These are phyloP conservation scores for Drosophila nigricruria DNA, from an alignment of 2,888 invertebrate species.

Conservation along the genomic window DNA sequence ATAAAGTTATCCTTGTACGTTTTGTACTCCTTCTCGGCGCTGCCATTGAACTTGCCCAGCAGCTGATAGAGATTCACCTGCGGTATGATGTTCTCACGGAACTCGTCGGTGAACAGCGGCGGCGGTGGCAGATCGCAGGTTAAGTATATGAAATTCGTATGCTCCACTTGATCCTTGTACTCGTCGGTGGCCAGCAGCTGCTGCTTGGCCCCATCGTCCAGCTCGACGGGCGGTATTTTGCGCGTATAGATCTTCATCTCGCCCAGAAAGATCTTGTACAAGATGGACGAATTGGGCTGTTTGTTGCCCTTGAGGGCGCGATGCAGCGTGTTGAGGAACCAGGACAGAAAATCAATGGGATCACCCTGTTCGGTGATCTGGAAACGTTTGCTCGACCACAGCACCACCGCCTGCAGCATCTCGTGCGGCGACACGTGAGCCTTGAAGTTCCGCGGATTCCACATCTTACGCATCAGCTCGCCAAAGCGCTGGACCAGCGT, in stretches of 20 bases:
- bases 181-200: conserved; percentile 92
- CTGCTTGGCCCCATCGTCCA: conserved; percentile 94
- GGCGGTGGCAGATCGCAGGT: conserved; percentile 99
- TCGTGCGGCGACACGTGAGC: conserved; percentile 99
- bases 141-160: conserved; percentile 97
- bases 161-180: conserved; percentile 94
- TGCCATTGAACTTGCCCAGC: conserved; percentile 98
- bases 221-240: conserved; percentile 96
- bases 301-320: conserved; percentile 97
- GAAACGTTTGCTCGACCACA: conserved; percentile 98
- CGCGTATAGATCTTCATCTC: conserved; percentile 95
- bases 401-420: conserved; percentile 99
- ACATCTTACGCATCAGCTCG: conserved; percentile 97
- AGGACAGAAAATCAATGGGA: conserved; percentile 98
- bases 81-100: conserved; percentile 99
- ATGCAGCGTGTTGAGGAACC: conserved; percentile 99
- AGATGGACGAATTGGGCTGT: conserved; percentile 94
- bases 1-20: conserved; percentile 99
- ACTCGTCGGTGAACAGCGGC: conserved; percentile 98
- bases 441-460: conserved; percentile 99
- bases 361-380: conserved; percentile 99
- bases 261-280: conserved; percentile 97
- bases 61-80: conserved; percentile 98
- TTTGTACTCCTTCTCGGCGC: conserved; percentile 98
- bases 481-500: conserved; percentile 96